Evolutionary conservation across 1,140 invertebrate species (phyloP), one percentile per base, ranked within the genome.

Genomic region (Tenebrio molitor): DNA sequence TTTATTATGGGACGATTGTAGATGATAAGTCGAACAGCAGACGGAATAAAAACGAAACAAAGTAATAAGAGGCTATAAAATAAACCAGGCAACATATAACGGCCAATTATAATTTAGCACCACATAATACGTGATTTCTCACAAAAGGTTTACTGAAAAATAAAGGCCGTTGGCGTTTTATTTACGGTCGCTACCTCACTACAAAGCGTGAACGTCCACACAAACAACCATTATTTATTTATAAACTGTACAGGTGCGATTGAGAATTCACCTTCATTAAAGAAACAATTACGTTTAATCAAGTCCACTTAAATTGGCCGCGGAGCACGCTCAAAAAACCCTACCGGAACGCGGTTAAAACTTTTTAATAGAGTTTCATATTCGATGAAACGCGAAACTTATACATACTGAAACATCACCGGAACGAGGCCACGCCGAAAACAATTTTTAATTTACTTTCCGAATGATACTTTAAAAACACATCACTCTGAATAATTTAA

Each of bases 61-160:
- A 29, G 12, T 12, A 50, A 50, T 50, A 58, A 58, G 12, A 12
- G 50, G 15, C 10, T 23, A 29, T 58, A 58, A 58, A 58, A 25
- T 12, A n/a, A 58, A 17, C 50, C 15, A 29, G n/a, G n/a, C 21
- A 10, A 58, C 21, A 58, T 5, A 58, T 58, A 58, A 58, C 29
- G 23, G 50, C n/a, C 50, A 58, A 29, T 58, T 58, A 58, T 58
- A 58, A 58, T 58, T 58, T 58, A 58, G 23, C 10, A 58, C 21
- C 50, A 58, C 50, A 58, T 58, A 58, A 58, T 58, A 58, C 50
- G 50, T 58, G 50, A 58, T 58, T 58, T 34, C 23, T 58, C 21
- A 25, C 50, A 12, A 39, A 39, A 12, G 36, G 12, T n/a, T 39
- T 39, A n/a, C 36, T 39, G 36, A 39, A n/a, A 39, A 39, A 39